phyloP scores from a whole-genome alignment of 2,113 vertebrate genomes.

The Uria aalge region DNA sequence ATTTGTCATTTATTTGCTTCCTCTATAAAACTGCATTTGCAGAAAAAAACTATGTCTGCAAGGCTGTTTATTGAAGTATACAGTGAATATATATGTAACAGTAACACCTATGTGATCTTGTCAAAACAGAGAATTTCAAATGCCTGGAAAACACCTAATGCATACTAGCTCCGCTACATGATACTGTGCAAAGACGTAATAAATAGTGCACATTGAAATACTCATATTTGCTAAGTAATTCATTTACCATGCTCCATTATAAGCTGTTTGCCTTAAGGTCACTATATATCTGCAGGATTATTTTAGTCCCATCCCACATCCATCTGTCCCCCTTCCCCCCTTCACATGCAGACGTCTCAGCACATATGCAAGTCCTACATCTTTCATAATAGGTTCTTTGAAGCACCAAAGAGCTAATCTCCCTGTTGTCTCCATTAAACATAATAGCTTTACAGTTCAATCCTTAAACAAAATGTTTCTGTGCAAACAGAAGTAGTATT shows the following conservation, averaged over 20 bases:
- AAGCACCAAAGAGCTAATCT: neutral
- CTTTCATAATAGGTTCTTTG: neutral
- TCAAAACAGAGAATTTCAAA: neutral
- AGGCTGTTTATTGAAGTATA: neutral
- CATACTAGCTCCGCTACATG: neutral
- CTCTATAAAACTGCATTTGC: neutral
- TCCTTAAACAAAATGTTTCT: neutral
- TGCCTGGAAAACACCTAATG: neutral
- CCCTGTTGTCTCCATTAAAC: neutral
- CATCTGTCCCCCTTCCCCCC: neutral
- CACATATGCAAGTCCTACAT: neutral
- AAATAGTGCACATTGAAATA: neutral
- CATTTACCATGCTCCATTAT: neutral
- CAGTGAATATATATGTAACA: neutral
- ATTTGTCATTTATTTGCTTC: neutral
- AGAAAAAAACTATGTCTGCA: neutral
- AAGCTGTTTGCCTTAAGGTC: constrained; percentile 18
- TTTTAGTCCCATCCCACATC: constrained; percentile 26
- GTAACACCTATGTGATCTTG: constrained; percentile 11
- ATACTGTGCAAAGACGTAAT: neutral
- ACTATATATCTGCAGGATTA: neutral
- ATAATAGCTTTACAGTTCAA: neutral
- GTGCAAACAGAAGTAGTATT: neutral
- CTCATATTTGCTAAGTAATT: neutral
- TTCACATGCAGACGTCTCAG: neutral